Evolutionary conservation across 2,797 vertebrate genomes (phyloP).

Genomic region (Phaenicophaeus curvirostris): DNA sequence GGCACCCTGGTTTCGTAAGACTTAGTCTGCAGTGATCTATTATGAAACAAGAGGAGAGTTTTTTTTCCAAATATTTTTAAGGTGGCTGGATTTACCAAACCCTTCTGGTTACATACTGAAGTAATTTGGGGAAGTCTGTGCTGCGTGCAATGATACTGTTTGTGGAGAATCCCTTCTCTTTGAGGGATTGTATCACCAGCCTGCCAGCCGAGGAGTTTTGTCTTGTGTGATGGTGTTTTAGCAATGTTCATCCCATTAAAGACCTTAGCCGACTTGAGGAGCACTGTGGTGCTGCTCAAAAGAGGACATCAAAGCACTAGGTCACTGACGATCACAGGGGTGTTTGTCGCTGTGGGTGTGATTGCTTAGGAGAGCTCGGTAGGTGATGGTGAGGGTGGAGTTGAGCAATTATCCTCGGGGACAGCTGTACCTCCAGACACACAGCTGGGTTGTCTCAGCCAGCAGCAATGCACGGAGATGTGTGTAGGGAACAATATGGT

Average conservation of each 20-base stretch:
- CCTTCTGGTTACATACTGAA: not conserved
- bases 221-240: not conserved
- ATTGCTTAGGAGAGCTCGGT: not conserved
- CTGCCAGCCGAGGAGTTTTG: rapidly evolving
- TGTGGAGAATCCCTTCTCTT: not conserved
- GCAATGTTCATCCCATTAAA: not conserved
- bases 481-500: rapidly evolving
- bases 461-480: not conserved
- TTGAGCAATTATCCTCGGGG: not conserved
- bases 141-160: not conserved
- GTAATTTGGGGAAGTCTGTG: rapidly evolving
- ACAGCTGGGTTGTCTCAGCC: not conserved
- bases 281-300: not conserved
- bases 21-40: not conserved
- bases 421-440: not conserved
- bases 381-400: not conserved
- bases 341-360: not conserved
- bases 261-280: not conserved
- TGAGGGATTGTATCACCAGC: not conserved
- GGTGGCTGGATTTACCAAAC: not conserved
- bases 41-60: not conserved
- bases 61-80: not conserved
- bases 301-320: not conserved
- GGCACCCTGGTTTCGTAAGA: not conserved
- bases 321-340: not conserved